Evolutionary conservation across 2,113 vertebrate genomes (phyloP).

Genomic region (Daubentonia madagascariensis): DNA sequence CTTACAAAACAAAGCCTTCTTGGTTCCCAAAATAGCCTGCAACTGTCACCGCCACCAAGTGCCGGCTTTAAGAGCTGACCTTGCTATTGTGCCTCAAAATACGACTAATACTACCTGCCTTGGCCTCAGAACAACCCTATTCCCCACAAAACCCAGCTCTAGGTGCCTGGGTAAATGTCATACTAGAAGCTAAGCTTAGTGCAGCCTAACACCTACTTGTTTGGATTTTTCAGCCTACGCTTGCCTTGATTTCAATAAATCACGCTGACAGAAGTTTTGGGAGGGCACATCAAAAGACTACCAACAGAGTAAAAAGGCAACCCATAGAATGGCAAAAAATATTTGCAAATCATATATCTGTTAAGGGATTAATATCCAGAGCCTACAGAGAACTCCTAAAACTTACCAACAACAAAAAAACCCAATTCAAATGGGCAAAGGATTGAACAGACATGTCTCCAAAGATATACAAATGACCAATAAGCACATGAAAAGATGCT

Average conservation of each 20-base stretch:
- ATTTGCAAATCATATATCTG: background rate
- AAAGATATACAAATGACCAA: background rate
- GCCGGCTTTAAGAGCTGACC: slow-evolving; percentile 75
- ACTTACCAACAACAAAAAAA: background rate
- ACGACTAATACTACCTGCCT: background rate
- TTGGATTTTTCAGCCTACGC: background rate
- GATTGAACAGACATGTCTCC: background rate
- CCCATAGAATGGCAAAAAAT: background rate
- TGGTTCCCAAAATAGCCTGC: slow-evolving; percentile 82
- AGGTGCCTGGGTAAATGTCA: background rate
- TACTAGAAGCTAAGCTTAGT: background rate
- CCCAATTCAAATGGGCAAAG: background rate
- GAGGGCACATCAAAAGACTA: background rate
- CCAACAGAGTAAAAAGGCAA: background rate
- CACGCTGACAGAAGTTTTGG: background rate
- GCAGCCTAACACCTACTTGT: background rate
- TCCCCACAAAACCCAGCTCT: slow-evolving; percentile 12
- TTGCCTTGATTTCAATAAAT: slow-evolving; percentile 18
- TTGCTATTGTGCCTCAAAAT: slow-evolving; percentile 68
- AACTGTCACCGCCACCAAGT: slow-evolving; percentile 81
- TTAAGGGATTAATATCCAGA: background rate
- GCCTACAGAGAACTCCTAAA: background rate
- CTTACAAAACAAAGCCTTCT: slow-evolving; percentile 80
- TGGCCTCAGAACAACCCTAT: slow-evolving; percentile 31
- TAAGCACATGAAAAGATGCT: background rate